Percentiles rank a stretch among this genome's conserved stretches.
These are phyloP conservation scores for Caenorhabditis brenneri DNA, from an alignment of 1,140 invertebrate species.

Conservation along the genomic window DNA sequence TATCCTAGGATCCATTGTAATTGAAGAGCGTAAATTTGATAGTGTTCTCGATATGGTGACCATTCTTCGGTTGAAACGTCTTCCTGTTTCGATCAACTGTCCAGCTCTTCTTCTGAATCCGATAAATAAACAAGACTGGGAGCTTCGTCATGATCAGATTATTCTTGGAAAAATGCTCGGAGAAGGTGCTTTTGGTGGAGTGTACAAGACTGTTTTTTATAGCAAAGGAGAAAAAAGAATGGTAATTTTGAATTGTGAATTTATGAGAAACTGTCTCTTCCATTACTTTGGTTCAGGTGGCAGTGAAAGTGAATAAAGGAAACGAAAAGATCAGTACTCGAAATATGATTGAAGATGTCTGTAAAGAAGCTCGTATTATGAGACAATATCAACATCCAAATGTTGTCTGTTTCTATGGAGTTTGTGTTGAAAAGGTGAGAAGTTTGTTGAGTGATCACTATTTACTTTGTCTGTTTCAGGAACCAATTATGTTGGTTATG, in stretches of 20 bases:
- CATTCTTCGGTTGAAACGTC: slow-evolving; percentile 82
- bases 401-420: slow-evolving; percentile 91
- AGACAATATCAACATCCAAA: slow-evolving; percentile 97
- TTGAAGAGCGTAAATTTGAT: slow-evolving; percentile 89
- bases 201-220: slow-evolving; percentile 79
- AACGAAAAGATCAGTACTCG: slow-evolving; percentile 83
- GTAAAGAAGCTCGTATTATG: slow-evolving; percentile 91
- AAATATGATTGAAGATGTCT: slow-evolving; percentile 92
- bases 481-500: slow-evolving; percentile 99
- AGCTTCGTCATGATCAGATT: slow-evolving; percentile 93
- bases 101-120: slow-evolving; percentile 86
- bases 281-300: slow-evolving; percentile 77
- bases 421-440: slow-evolving; percentile 91
- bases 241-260: background rate
- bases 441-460: background rate
- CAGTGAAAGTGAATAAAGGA: slow-evolving; percentile 89
- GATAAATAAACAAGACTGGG: slow-evolving; percentile 89
- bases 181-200: slow-evolving; percentile 96
- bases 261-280: too few relatives aligned
- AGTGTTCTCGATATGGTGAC: slow-evolving; percentile 88
- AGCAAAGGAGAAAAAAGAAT: slow-evolving; percentile 25
- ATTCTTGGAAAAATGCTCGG: slow-evolving; percentile 90
- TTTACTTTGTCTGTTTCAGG: slow-evolving; percentile 73
- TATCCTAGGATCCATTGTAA: slow-evolving; percentile 80
- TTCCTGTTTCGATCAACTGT: slow-evolving; percentile 87